Base-by-base conservation (phyloP, 2,797 vertebrate genomes). In the Eleutherodactylus coqui region DNA sequence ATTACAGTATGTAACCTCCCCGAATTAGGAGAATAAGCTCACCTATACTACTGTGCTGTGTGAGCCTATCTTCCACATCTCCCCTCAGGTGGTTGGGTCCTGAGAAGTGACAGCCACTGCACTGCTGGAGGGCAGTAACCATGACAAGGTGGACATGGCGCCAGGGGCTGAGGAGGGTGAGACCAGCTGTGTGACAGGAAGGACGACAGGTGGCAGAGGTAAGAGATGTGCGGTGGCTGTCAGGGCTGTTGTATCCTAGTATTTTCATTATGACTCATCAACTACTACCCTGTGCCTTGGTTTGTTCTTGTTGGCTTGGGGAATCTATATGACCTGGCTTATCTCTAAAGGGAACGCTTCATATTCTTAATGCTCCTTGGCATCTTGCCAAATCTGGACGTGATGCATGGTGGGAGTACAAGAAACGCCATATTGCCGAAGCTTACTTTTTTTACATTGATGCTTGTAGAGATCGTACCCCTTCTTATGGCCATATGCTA, bases 361-460 rank as follows among this genome's bases (percentile, higher is more conserved):
- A 94, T n/a, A 73, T 99, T 0, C 91, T 98, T 0, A 97, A 99
- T 79, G 91, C 95, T 0, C 98, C 97, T 0, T 98, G 96, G 97
- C 97, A 98, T 75, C 89, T 98, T 0, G 95, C 96, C 0, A 96
- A 96, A 89, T 89, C 94, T 75, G 93, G 93, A 5, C 95, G 97
- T 0, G 91, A 97, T 29, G 90, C 95, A 0, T 92, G 88, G 24
- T 92, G 84, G 0, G 98, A 99, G 73, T 98, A 97, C 27, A 90
- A 91, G 45, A 95, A 95, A 86, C 90, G 85, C 2, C 98, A 98
- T 91, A 95, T 99, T n/a, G 95, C 97, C 0, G 96, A 97, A 0
- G 92, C 97, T 0, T 93, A 94, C 41, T 98, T 96, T 88, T 97
- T 99, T 0, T 94, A 99, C 91, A 95, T 99, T 0, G 97, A 98